Percentiles rank a stretch among this genome's conserved stretches.
Evolutionary conservation across 2,888 invertebrate species (phyloP).

Genomic region (Drosophila buzzatii): DNA sequence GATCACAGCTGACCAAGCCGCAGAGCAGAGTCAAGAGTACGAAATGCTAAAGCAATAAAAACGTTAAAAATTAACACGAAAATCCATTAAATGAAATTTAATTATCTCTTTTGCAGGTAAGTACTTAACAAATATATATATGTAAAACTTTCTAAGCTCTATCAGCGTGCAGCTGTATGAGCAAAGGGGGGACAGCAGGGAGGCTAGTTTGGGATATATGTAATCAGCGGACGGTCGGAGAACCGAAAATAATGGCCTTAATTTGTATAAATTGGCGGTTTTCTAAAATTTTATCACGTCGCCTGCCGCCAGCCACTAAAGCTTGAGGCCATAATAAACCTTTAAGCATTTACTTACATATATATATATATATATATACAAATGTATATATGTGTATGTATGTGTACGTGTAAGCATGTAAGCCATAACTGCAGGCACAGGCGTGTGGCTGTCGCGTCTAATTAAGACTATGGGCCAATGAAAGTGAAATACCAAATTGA

Average conservation of each 20-base stretch:
- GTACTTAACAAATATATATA: slow-evolving; percentile 28
- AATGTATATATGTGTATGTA: neutral
- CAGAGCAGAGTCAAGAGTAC: slow-evolving; percentile 57
- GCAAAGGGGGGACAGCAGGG: neutral
- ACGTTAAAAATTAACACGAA: slow-evolving; percentile 36
- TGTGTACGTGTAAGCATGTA: neutral
- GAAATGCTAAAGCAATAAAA: slow-evolving; percentile 46
- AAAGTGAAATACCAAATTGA: slow-evolving; percentile 69
- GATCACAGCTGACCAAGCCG: slow-evolving; percentile 70
- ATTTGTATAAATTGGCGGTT: slow-evolving; percentile 75
- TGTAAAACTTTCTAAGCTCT: slow-evolving; percentile 64
- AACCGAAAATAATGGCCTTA: slow-evolving; percentile 66
- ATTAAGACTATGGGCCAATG: slow-evolving; percentile 64
- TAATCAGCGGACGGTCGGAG: slow-evolving; percentile 45
- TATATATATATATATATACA: neutral
- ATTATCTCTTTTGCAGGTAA: slow-evolving; percentile 35
- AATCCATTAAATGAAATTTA: slow-evolving; percentile 43
- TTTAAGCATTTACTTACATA: neutral
- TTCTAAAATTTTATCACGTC: slow-evolving; percentile 81
- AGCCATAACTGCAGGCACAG: slow-evolving; percentile 31
- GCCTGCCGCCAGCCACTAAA: slow-evolving; percentile 50
- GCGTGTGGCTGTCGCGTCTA: slow-evolving; percentile 28
- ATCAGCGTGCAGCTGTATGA: slow-evolving; percentile 13
- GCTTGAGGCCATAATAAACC: slow-evolving; percentile 35
- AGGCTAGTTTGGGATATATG: slow-evolving; percentile 35